Percentiles rank a stretch among this genome's conserved stretches.
phyloP scores from a whole-genome alignment of 2,888 invertebrate species.

The Notocelia uddmanniana region DNA sequence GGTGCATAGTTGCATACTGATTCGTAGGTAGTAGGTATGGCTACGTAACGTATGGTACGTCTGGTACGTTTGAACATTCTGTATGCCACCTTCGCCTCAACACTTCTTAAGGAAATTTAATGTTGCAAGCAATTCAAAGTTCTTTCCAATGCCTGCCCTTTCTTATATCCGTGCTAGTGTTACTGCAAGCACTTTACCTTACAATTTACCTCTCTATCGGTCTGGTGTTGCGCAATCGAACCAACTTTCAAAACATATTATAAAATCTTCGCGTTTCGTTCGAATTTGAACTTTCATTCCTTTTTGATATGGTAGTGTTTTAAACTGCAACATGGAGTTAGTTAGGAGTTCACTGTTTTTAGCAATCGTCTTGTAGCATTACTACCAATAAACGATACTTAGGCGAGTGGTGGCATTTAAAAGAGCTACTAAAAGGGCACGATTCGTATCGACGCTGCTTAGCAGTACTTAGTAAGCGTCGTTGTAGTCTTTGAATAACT shows the following conservation, averaged over 20 bases:
- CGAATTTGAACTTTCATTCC: neutral
- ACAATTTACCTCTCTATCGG: slow-evolving; percentile 45
- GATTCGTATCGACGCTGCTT: slow-evolving; percentile 41
- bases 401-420: slow-evolving; percentile 44
- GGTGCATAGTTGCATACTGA: too few species aligned
- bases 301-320: neutral
- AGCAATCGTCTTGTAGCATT: slow-evolving; percentile 24
- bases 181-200: slow-evolving; percentile 35
- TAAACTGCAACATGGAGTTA: neutral
- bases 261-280: neutral
- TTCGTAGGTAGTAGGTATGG: too few species aligned
- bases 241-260: neutral
- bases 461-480: slow-evolving; percentile 36
- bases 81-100: neutral
- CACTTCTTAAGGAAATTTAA: slow-evolving; percentile 22
- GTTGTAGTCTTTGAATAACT: slow-evolving; percentile 26
- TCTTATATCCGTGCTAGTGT: slow-evolving; percentile 37
- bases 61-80: neutral
- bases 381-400: slow-evolving; percentile 45
- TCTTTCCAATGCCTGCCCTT: slow-evolving; percentile 43
- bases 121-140: slow-evolving; percentile 27
- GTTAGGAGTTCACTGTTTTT: slow-evolving; percentile 13
- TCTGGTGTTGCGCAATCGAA: slow-evolving; percentile 30
- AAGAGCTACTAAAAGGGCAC: slow-evolving; percentile 43
- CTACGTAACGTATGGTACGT: too few species aligned